A percentile compares a stretch with the other conserved stretches of the same genome.
Conservation (phyloP, 2,888 invertebrate genomes). For the Cryptocephalus primarius region DNA sequence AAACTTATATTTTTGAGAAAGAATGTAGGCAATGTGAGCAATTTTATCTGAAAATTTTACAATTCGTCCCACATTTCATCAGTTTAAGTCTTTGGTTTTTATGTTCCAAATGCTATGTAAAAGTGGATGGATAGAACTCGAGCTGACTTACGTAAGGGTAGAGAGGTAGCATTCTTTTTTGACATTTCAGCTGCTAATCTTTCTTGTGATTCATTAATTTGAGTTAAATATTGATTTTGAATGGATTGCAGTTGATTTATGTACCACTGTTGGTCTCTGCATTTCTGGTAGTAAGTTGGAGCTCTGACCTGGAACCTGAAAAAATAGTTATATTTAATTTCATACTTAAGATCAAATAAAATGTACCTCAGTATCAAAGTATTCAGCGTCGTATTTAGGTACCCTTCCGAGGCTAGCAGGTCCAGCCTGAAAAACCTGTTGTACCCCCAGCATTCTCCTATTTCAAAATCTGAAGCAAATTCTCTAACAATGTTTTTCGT, state of each 20-base stretch:
- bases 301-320: slow-evolving; percentile 85
- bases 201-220: slow-evolving; percentile 77
- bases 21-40: too few relatives aligned
- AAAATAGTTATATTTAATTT: not conserved
- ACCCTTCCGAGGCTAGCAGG: slow-evolving; percentile 81
- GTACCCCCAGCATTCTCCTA: slow-evolving; percentile 95
- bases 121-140: too few relatives aligned
- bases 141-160: too few relatives aligned
- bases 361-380: slow-evolving; percentile 65
- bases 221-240: slow-evolving; percentile 68
- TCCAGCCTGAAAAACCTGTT: slow-evolving; percentile 87
- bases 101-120: too few relatives aligned
- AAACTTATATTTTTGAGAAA: too few relatives aligned
- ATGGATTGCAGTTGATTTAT: slow-evolving; percentile 73
- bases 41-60: too few relatives aligned
- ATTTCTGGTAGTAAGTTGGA: slow-evolving; percentile 87
- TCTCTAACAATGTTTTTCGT: slow-evolving; percentile 85
- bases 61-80: too few relatives aligned
- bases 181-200: slow-evolving; percentile 51
- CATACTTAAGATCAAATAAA: not conserved
- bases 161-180: not conserved
- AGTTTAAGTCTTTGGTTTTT: too few relatives aligned
- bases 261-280: slow-evolving; percentile 88
- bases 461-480: slow-evolving; percentile 92
- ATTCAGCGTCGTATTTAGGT: slow-evolving; percentile 72